Percentiles rank a stretch among this genome's conserved stretches.
Conservation (phyloP, 2,113 vertebrate species). For the Atrichornis clamosus region DNA sequence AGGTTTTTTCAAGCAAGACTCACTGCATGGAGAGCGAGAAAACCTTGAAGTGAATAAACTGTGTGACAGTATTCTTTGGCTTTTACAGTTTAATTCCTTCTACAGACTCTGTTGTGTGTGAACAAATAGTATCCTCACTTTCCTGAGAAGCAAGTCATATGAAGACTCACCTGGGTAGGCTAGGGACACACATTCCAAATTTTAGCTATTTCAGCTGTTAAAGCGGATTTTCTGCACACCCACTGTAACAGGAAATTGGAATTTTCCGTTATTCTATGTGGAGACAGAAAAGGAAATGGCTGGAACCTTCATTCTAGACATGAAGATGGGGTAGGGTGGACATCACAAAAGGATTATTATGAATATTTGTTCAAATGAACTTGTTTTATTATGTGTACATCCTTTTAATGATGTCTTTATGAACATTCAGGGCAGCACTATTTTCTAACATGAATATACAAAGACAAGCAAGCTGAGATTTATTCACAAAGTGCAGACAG, state of each 20-base stretch:
- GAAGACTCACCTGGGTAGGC: not conserved
- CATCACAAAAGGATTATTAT: not conserved
- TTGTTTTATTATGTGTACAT: not conserved
- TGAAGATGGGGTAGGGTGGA: not conserved
- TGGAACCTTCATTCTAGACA: not conserved
- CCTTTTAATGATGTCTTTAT: not conserved
- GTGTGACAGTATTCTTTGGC: not conserved
- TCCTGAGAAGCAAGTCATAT: not conserved
- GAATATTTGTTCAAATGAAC: not conserved
- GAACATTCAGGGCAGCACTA: not conserved
- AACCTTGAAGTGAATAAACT: not conserved
- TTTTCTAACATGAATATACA: not conserved
- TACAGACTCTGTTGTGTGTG: not conserved
- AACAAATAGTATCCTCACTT: not conserved
- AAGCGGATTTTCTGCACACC: not conserved
- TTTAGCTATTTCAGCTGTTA: not conserved
- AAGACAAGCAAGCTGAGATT: not conserved
- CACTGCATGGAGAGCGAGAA: not conserved
- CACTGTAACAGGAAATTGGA: not conserved
- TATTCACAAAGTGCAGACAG: not conserved
- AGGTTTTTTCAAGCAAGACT: not conserved
- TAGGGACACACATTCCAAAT: not conserved
- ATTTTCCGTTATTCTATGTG: not conserved
- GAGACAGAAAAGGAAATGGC: not conserved
- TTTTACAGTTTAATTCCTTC: constrained; percentile 6